Evolutionary conservation across 2,888 invertebrate genomes (phyloP).

Genomic region (Noctua pronuba): DNA sequence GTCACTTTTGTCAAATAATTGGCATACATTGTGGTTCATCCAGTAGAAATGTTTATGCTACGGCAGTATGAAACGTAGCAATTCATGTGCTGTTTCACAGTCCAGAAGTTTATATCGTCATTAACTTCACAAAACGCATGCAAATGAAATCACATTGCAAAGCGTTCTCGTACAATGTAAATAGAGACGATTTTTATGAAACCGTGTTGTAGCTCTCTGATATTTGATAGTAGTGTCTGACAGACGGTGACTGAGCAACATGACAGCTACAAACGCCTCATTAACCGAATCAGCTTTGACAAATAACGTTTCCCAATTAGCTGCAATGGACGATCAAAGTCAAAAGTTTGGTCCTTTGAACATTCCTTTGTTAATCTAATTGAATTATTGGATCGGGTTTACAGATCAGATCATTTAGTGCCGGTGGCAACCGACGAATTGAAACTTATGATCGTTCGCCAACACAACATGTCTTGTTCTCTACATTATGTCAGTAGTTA

Average conservation of each 20-base stretch:
- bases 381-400: slow-evolving; percentile 68
- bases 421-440: slow-evolving; percentile 64
- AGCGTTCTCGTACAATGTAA: slow-evolving; percentile 34
- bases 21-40: neutral
- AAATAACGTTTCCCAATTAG: slow-evolving; percentile 71
- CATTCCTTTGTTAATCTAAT: slow-evolving; percentile 70
- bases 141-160: slow-evolving; percentile 46
- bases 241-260: slow-evolving; percentile 45
- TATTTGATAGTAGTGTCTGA: slow-evolving; percentile 54
- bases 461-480: slow-evolving; percentile 24
- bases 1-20: slow-evolving; percentile 13
- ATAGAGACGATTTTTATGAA: slow-evolving; percentile 49
- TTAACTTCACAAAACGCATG: slow-evolving; percentile 48
- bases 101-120: slow-evolving; percentile 46
- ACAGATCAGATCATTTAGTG: slow-evolving; percentile 66
- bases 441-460: slow-evolving; percentile 56
- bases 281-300: slow-evolving; percentile 69
- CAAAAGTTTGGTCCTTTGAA: slow-evolving; percentile 67
- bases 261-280: slow-evolving; percentile 63
- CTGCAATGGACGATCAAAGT: slow-evolving; percentile 70
- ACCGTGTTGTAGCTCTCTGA: slow-evolving; percentile 35
- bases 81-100: slow-evolving; percentile 34
- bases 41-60: neutral
- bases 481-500: slow-evolving; percentile 27
- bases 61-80: slow-evolving; percentile 24